Percentiles rank a stretch among this genome's conserved stretches.
These are phyloP conservation scores for Felis chaus DNA, from an alignment of 2,113 vertebrate genomes.

Conservation along the genomic window DNA sequence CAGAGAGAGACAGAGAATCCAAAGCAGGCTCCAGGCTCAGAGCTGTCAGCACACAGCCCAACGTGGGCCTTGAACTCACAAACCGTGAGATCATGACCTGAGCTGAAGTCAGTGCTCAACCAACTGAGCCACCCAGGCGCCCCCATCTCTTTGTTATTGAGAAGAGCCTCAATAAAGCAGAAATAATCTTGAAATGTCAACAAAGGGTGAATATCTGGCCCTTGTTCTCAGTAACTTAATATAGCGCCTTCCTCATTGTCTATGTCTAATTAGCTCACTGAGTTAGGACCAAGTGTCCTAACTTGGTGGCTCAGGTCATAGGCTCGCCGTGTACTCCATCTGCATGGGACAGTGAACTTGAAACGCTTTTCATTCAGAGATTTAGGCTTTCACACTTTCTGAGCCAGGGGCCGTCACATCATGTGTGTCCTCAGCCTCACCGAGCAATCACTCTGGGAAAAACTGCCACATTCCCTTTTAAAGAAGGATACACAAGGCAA, in stretches of 20 bases:
- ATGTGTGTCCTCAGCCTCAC: neutral
- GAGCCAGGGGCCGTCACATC: neutral
- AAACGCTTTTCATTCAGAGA: neutral
- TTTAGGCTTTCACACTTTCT: neutral
- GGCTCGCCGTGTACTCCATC: too few relatives aligned
- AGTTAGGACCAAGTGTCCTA: neutral
- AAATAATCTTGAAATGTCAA: neutral
- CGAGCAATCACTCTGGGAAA: neutral
- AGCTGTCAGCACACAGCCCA: too few relatives aligned
- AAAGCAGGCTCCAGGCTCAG: too few relatives aligned
- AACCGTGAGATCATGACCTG: too few relatives aligned
- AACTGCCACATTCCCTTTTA: neutral
- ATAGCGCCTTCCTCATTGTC: neutral
- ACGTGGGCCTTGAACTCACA: too few relatives aligned
- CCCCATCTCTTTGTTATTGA: neutral
- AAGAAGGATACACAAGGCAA: neutral
- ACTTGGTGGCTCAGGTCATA: accelerated
- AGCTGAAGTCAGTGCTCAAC: too few relatives aligned
- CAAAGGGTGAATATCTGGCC: neutral
- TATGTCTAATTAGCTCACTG: neutral
- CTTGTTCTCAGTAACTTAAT: neutral
- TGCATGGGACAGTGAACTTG: neutral
- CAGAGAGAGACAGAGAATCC: too few relatives aligned
- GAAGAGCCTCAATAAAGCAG: neutral
- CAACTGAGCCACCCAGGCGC: too few relatives aligned